Percentiles rank a stretch among this genome's conserved stretches.
Evolutionary conservation across 2,797 vertebrate species (phyloP).

Genomic region (Phalanger gymnotis): DNA sequence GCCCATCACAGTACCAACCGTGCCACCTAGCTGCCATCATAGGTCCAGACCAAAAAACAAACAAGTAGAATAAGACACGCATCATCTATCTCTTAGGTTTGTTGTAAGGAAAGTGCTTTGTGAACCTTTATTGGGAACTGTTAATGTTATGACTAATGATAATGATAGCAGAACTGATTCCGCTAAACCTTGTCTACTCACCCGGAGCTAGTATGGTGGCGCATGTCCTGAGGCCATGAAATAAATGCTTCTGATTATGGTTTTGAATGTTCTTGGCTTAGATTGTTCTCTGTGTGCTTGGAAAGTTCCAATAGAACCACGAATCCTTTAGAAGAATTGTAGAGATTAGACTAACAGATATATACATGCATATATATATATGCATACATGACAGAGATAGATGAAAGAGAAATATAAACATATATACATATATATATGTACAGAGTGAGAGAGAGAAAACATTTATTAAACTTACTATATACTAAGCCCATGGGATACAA

Average conservation of each 20-base stretch:
- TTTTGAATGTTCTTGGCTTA: not conserved
- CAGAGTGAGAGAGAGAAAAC: too few species aligned
- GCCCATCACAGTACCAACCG: not conserved
- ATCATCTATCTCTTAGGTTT: not conserved
- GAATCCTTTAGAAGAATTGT: not conserved
- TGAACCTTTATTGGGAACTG: not conserved
- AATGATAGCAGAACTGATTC: not conserved
- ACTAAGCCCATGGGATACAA: too few species aligned
- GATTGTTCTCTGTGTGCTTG: not conserved
- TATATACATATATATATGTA: too few species aligned
- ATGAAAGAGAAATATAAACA: too few species aligned
- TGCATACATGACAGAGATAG: too few species aligned
- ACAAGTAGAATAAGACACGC: not conserved
- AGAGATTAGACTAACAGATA: not conserved
- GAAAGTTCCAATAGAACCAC: not conserved
- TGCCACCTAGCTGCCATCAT: not conserved
- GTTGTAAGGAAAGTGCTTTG: not conserved
- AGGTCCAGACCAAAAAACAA: not conserved
- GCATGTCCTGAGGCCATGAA: not conserved
- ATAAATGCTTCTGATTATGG: not conserved
- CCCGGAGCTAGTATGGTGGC: not conserved
- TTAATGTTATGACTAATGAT: not conserved
- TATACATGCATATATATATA: too few species aligned
- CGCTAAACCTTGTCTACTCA: not conserved
- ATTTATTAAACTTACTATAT: too few species aligned